Percentiles rank a stretch among this genome's conserved stretches.
Evolutionary conservation across 2,113 vertebrate genomes (phyloP).

Genomic region (Clupea harengus): DNA sequence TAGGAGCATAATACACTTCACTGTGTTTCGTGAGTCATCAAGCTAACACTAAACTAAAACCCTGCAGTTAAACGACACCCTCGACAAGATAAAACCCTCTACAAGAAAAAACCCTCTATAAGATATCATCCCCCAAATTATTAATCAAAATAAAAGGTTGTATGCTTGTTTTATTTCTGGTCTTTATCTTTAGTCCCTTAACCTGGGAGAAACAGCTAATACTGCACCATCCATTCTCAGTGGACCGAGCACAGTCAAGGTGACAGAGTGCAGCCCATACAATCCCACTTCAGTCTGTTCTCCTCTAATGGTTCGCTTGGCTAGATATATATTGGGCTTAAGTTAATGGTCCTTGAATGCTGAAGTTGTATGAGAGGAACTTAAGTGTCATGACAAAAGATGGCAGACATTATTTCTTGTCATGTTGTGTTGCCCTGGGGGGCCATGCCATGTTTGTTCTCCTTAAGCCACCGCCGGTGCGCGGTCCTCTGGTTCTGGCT

Average conservation of each 20-base stretch:
- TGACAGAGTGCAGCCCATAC: neutral
- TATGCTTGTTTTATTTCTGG: neutral
- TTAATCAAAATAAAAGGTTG: neutral
- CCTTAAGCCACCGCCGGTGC: neutral
- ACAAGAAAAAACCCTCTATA: neutral
- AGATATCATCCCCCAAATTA: neutral
- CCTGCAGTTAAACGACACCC: neutral
- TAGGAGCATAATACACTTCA: neutral
- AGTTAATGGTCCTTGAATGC: conserved; percentile 16
- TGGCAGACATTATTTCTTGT: neutral
- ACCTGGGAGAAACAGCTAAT: neutral
- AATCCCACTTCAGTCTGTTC: neutral
- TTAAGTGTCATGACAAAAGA: neutral
- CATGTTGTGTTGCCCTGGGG: neutral
- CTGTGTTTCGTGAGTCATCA: neutral
- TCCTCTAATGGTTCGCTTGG: neutral
- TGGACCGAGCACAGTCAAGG: neutral
- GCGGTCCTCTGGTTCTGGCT: neutral
- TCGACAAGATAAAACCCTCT: neutral
- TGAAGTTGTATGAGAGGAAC: conserved; percentile 4
- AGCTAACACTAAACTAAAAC: neutral
- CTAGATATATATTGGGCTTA: conserved; percentile 18
- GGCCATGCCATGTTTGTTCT: neutral
- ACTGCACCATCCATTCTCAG: neutral
- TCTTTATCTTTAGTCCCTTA: neutral